These are phyloP conservation scores for Synanthedon myopaeformis DNA, from an alignment of 2,888 invertebrate species.

Conservation along the genomic window DNA sequence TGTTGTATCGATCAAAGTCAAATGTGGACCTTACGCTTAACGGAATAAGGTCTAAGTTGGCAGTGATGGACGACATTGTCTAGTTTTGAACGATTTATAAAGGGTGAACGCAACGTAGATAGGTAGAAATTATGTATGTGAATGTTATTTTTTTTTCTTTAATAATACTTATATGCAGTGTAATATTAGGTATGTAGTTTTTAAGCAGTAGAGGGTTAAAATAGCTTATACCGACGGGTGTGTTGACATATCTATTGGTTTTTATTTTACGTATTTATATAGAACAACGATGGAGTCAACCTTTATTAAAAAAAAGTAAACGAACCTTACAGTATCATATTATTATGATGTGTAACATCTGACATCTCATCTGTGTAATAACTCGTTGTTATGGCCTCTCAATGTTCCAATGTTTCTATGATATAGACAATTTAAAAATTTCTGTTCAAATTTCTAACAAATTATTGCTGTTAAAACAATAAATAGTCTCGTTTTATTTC, in stretches of 20 bases:
- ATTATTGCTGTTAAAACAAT: too few relatives aligned
- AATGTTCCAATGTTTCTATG: too few relatives aligned
- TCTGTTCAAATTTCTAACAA: too few relatives aligned
- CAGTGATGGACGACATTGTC: constrained; percentile 20
- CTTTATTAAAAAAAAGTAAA: too few relatives aligned
- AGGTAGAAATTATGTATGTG: constrained; percentile 67
- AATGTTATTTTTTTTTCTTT: constrained; percentile 24
- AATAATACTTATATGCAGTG: constrained; percentile 16
- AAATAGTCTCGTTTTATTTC: too few relatives aligned
- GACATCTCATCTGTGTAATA: too few relatives aligned
- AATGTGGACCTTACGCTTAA: constrained; percentile 17
- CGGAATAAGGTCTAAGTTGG: constrained; percentile 11
- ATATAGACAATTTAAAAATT: too few relatives aligned
- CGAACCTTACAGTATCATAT: too few relatives aligned
- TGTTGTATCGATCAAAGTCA: constrained; percentile 17
- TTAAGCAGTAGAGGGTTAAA: constrained; percentile 39
- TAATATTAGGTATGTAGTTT: constrained; percentile 15
- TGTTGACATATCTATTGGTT: constrained; percentile 14
- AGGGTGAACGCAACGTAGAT: constrained; percentile 37
- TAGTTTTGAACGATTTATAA: constrained; percentile 14
- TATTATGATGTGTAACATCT: too few relatives aligned
- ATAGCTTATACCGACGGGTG: constrained; percentile 28
- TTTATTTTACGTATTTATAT: neutral
- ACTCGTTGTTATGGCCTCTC: too few relatives aligned
- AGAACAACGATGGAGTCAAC: neutral